Evolutionary conservation across 64 coral and sea anemone species (phyloP).

Genomic region (Orbicella faveolata): DNA sequence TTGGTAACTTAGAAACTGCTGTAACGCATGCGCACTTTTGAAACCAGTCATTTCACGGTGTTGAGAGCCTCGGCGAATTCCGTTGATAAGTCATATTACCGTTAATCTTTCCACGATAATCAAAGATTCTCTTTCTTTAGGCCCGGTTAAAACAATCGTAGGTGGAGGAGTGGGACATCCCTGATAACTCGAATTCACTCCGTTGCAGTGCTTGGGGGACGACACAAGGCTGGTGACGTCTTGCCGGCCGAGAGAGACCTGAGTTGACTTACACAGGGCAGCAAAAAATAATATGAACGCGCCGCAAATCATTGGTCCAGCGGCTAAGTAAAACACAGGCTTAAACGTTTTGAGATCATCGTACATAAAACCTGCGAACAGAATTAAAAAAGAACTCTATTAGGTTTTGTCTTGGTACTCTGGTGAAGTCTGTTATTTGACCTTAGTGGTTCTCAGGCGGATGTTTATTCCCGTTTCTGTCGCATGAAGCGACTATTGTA

Average conservation of each 20-base stretch:
- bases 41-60: too few species aligned
- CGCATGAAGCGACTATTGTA: too few species aligned
- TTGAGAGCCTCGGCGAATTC: too few species aligned
- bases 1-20: too few species aligned
- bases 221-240: not conserved
- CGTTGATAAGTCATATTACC: not conserved
- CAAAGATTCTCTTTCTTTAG: not conserved
- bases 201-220: not conserved
- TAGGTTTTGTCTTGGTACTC: not conserved
- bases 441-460: not conserved
- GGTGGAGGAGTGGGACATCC: not conserved
- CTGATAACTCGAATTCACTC: not conserved
- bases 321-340: constrained; percentile 85
- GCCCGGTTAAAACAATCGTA: not conserved
- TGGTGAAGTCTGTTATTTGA: not conserved
- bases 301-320: constrained; percentile 78
- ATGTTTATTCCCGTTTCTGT: not conserved
- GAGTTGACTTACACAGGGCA: not conserved
- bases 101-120: constrained; percentile 28
- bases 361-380: constrained; percentile 67
- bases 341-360: constrained; percentile 66
- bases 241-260: not conserved
- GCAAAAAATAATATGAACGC: constrained; percentile 51
- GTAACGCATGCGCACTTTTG: too few species aligned
- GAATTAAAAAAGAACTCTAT: not conserved